Conservation (phyloP, 2,797 vertebrate genomes). For the Poecilia gillii region DNA sequence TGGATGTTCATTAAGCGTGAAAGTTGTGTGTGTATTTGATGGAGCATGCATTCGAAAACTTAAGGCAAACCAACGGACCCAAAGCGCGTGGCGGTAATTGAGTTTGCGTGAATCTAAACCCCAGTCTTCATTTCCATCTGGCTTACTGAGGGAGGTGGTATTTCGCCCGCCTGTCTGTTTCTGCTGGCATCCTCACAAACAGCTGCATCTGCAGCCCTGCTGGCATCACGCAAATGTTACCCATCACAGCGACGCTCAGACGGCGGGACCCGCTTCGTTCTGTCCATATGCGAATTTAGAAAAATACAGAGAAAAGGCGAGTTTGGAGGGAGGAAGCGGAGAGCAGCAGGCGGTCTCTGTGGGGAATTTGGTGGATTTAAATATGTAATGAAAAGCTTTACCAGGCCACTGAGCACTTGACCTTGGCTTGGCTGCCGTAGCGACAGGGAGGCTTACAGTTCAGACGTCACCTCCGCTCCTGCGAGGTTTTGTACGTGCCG, state of each 20-base stretch:
- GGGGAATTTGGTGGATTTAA: constrained; percentile 59
- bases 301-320: constrained; percentile 37
- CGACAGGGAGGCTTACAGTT: constrained; percentile 39
- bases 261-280: constrained; percentile 36
- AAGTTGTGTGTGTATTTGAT: not conserved
- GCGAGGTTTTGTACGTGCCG: constrained; percentile 37
- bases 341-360: constrained; percentile 39
- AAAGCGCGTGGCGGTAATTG: constrained; percentile 9
- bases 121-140: constrained; percentile 16
- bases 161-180: constrained; percentile 36
- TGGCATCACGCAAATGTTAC: constrained; percentile 30
- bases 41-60: not conserved
- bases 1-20: not conserved
- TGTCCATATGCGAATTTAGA: constrained; percentile 36
- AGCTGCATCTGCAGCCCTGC: constrained; percentile 22
- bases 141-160: constrained; percentile 55
- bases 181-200: constrained; percentile 33
- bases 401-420: constrained; percentile 58
- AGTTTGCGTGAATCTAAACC: constrained; percentile 24
- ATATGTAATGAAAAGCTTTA: constrained; percentile 63
- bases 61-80: constrained; percentile 12
- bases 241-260: constrained; percentile 36
- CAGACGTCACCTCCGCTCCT: constrained; percentile 48
- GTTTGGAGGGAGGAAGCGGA: constrained; percentile 4
- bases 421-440: constrained; percentile 44